phyloP scores from a whole-genome alignment of 2,888 invertebrate species.

The Oeneis ivallda region DNA sequence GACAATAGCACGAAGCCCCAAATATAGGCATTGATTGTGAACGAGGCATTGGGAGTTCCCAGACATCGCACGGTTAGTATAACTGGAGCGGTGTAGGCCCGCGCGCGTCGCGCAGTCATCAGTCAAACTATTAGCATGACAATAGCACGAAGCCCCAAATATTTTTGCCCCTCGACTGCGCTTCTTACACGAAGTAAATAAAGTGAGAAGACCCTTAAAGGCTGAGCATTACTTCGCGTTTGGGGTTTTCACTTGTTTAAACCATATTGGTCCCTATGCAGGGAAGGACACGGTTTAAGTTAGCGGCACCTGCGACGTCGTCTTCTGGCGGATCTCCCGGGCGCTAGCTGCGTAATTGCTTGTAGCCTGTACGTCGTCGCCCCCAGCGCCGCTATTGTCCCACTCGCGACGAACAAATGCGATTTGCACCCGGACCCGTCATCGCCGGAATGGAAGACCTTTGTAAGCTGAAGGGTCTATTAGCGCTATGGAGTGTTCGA shows the following conservation, averaged over 20 bases:
- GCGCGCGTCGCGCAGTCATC: background rate
- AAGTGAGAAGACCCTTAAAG: constrained; percentile 44
- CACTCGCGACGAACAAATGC: constrained; percentile 2
- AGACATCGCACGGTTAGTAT: too few relatives aligned
- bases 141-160: constrained; percentile 13
- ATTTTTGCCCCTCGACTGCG: constrained; percentile 38
- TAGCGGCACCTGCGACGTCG: background rate
- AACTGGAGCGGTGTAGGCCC: background rate
- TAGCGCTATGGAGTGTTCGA: constrained; percentile 22
- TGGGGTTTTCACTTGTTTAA: constrained; percentile 11
- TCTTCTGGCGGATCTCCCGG: constrained; percentile 11
- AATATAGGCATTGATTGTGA: too few relatives aligned
- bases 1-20: too few relatives aligned
- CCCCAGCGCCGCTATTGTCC: constrained; percentile 16
- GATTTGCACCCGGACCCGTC: constrained; percentile 18
- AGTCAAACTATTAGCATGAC: background rate
- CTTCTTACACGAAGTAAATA: constrained; percentile 50
- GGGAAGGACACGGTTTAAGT: background rate
- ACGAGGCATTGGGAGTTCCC: too few relatives aligned
- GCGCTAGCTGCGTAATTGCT: constrained; percentile 50
- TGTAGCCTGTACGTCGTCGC: constrained; percentile 30
- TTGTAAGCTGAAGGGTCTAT: constrained; percentile 26
- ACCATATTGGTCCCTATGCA: background rate
- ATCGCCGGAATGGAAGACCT: constrained; percentile 9
- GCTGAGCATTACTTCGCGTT: constrained; percentile 40